These are phyloP conservation scores for Pollenia angustigena DNA, from an alignment of 2,888 invertebrate genomes.

Conservation along the genomic window DNA sequence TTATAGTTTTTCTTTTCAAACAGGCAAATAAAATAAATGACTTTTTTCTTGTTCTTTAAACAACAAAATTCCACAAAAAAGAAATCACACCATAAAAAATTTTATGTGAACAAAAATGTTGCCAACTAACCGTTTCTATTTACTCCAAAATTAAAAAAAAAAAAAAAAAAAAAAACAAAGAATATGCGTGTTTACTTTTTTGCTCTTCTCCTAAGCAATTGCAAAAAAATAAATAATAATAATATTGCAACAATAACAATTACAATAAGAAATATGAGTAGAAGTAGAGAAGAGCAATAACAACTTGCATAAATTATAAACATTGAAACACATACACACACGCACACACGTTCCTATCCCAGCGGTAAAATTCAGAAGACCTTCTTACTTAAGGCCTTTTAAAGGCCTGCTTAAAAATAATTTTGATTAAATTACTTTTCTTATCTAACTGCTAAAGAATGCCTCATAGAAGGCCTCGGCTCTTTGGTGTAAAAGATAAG, in stretches of 20 bases:
- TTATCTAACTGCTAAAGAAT: too few relatives aligned
- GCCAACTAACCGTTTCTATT: constrained; percentile 39
- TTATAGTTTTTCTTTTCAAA: constrained; percentile 35
- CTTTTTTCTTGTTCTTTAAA: constrained; percentile 19
- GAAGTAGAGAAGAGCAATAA: constrained; percentile 43
- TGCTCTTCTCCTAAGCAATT: constrained; percentile 15
- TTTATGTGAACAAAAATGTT: constrained; percentile 54
- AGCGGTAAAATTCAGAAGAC: too few relatives aligned
- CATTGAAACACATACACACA: constrained; percentile 11
- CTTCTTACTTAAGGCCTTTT: too few relatives aligned
- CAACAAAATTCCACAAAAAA: constrained; percentile 15
- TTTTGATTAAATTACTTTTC: too few relatives aligned
- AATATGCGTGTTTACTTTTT: constrained; percentile 55
- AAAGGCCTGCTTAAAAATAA: too few relatives aligned
- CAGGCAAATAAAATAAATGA: constrained; percentile 48
- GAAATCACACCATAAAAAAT: constrained; percentile 50
- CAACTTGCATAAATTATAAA: constrained; percentile 64
- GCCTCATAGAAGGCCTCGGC: too few relatives aligned
- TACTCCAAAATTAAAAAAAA: constrained; percentile 45
- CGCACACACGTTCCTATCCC: neutral
- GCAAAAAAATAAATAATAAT: neutral
- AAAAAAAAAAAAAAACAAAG: neutral
- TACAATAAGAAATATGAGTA: constrained; percentile 37
- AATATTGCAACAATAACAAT: constrained; percentile 48
- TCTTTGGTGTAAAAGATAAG: too few relatives aligned